These are phyloP conservation scores for Dasyurus viverrinus DNA, from an alignment of 2,113 vertebrate species.

Conservation along the genomic window DNA sequence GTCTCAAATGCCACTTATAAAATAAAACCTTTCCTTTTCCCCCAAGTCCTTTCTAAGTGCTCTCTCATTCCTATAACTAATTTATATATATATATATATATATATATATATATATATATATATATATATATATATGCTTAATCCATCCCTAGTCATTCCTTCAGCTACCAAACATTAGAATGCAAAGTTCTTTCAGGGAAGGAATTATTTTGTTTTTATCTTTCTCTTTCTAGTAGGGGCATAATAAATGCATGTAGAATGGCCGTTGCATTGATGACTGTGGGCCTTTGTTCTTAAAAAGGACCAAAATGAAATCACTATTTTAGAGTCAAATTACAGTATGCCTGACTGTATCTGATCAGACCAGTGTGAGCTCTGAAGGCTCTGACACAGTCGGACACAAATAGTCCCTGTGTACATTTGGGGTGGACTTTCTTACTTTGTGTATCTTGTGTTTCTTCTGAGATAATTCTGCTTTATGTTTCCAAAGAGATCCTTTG, in stretches of 20 bases:
- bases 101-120: neutral
- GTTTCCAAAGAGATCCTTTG: no score
- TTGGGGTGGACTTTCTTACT: no score
- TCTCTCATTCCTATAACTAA: neutral
- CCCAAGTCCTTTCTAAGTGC: neutral
- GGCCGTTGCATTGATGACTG: no score
- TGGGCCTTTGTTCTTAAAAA: no score
- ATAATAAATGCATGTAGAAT: neutral
- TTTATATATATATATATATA: neutral
- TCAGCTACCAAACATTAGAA: neutral
- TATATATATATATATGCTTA: neutral
- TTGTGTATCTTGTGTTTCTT: no score
- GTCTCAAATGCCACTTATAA: neutral
- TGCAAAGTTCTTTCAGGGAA: neutral
- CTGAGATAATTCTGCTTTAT: no score
- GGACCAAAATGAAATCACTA: no score
- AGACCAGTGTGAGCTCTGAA: no score
- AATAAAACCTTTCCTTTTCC: neutral
- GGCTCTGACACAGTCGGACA: no score
- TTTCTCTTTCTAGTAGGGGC: neutral
- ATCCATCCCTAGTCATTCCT: neutral
- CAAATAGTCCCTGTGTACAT: no score
- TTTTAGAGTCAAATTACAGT: no score
- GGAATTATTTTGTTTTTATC: neutral
- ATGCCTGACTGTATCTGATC: no score